These are phyloP conservation scores for Bombycilla garrulus DNA, from an alignment of 2,113 vertebrate species.

Conservation along the genomic window DNA sequence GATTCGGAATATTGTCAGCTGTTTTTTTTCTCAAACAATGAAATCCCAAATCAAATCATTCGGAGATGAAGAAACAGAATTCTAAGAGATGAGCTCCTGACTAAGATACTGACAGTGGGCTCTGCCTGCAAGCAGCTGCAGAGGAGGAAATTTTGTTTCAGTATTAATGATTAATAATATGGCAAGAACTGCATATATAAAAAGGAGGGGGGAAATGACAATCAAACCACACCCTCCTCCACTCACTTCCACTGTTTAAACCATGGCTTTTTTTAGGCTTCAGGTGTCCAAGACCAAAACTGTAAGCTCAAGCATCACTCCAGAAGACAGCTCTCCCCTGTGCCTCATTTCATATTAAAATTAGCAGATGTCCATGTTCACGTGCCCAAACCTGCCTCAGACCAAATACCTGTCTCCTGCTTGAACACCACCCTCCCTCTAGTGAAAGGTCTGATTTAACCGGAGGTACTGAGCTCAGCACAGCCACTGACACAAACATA, in stretches of 20 bases:
- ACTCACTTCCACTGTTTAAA: neutral
- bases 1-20: neutral
- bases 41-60: neutral
- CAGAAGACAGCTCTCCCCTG: neutral
- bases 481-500: neutral
- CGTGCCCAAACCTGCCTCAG: neutral
- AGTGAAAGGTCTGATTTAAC: neutral
- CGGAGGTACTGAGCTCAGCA: neutral
- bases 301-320: neutral
- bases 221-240: fast-evolving
- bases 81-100: neutral
- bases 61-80: neutral
- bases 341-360: neutral
- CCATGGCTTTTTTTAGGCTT: neutral
- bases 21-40: neutral
- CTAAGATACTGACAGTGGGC: neutral
- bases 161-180: neutral
- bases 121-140: constrained; percentile 10
- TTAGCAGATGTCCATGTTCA: neutral
- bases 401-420: neutral
- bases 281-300: neutral
- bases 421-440: neutral
- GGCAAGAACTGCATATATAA: neutral
- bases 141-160: neutral
- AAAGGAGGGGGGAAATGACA: fast-evolving